Conservation (phyloP, 2,888 invertebrate species). For the Tridacna crocea region DNA sequence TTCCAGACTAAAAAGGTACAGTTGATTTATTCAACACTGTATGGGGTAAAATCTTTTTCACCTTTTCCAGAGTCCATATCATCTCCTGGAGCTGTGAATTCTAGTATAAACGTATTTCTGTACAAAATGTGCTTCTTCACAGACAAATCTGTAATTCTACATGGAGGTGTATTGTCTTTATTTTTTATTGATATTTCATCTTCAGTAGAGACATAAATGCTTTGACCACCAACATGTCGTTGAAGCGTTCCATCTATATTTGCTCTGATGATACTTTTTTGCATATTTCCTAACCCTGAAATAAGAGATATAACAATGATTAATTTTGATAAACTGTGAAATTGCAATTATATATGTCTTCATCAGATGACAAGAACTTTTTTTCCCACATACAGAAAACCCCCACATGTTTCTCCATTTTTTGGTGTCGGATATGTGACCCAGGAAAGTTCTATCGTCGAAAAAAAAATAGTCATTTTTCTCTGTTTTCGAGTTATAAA, state of each 20-base stretch:
- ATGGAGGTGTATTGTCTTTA: slow-evolving; percentile 48
- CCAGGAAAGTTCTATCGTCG: too few species aligned
- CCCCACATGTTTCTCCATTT: too few species aligned
- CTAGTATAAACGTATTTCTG: slow-evolving; percentile 64
- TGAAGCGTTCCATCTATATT: slow-evolving; percentile 10
- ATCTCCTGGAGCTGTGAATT: slow-evolving; percentile 75
- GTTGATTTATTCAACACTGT: too few species aligned
- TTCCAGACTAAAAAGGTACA: too few species aligned
- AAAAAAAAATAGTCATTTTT: too few species aligned
- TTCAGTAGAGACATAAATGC: not conserved
- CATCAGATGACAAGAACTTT: too few species aligned
- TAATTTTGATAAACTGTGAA: too few species aligned
- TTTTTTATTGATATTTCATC: not conserved
- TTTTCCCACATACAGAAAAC: too few species aligned
- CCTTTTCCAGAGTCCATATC: slow-evolving; percentile 72
- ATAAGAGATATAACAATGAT: too few species aligned
- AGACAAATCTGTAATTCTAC: slow-evolving; percentile 69
- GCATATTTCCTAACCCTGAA: not conserved
- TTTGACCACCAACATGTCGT: slow-evolving; percentile 24
- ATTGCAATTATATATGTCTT: too few species aligned
- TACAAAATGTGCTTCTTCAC: slow-evolving; percentile 60
- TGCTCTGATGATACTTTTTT: not conserved
- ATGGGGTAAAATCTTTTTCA: slow-evolving; percentile 24
- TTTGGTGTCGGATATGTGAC: too few species aligned
- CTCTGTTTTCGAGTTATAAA: too few species aligned